Evolutionary conservation across 2,888 invertebrate species (phyloP).

Genomic region (Iselma pallidipennis): DNA sequence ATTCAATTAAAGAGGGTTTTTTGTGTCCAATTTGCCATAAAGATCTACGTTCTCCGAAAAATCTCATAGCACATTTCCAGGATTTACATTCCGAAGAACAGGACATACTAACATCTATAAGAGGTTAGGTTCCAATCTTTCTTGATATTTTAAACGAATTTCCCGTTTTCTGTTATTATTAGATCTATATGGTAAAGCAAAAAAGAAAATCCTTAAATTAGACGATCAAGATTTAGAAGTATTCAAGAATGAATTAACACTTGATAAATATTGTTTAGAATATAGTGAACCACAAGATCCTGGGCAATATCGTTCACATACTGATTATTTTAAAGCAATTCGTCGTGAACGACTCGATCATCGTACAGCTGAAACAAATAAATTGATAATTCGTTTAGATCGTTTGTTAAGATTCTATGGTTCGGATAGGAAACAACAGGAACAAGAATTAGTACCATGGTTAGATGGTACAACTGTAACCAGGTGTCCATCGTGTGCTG

Average conservation of each 20-base stretch:
- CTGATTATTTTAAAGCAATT: slow-evolving; percentile 75
- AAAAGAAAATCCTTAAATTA: slow-evolving; percentile 80
- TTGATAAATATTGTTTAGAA: slow-evolving; percentile 53
- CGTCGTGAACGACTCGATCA: slow-evolving; percentile 74
- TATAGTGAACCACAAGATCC: slow-evolving; percentile 66
- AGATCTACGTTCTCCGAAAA: slow-evolving; percentile 82
- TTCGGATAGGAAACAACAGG: slow-evolving; percentile 72
- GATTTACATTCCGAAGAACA: slow-evolving; percentile 86
- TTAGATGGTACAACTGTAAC: slow-evolving; percentile 87
- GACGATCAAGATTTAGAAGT: slow-evolving; percentile 70
- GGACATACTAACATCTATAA: slow-evolving; percentile 77
- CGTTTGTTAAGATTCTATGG: slow-evolving; percentile 80
- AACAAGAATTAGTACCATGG: slow-evolving; percentile 86
- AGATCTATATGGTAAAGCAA: slow-evolving; percentile 84
- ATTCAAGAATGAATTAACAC: slow-evolving; percentile 58
- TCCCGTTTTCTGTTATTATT: slow-evolving; percentile 32
- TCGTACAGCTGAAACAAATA: slow-evolving; percentile 93
- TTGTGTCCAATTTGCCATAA: slow-evolving; percentile 93
- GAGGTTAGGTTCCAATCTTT: slow-evolving; percentile 58
- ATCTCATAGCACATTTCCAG: slow-evolving; percentile 87
- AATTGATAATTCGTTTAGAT: slow-evolving; percentile 89
- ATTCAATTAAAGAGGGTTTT: slow-evolving; percentile 82
- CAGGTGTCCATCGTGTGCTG: slow-evolving; percentile 89
- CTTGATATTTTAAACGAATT: slow-evolving; percentile 7
- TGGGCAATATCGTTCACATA: slow-evolving; percentile 68